Percentiles rank a stretch among this genome's conserved stretches.
phyloP scores from a whole-genome alignment of 2,113 vertebrate species.

The Rana temporaria region DNA sequence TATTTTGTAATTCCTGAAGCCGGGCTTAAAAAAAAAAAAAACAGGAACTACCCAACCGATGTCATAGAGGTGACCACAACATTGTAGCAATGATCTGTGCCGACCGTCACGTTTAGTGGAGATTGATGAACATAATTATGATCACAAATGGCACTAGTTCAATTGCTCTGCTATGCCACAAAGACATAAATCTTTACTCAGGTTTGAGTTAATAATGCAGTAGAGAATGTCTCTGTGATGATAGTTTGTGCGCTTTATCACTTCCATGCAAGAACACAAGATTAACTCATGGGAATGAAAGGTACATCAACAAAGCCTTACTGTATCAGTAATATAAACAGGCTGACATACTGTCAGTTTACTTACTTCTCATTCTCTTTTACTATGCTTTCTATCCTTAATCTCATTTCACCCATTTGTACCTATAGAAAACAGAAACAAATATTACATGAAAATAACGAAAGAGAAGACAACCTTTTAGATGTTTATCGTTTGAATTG shows the following conservation, averaged over 20 bases:
- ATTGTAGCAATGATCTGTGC: background rate
- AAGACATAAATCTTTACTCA: background rate
- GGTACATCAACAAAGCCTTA: background rate
- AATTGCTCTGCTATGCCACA: background rate
- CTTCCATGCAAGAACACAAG: background rate
- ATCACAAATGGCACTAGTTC: background rate
- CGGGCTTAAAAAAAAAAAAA: too few relatives aligned
- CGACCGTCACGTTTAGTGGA: background rate
- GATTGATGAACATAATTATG: slow-evolving; percentile 8
- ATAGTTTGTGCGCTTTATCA: background rate
- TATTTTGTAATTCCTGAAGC: too few relatives aligned
- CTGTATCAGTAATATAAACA: background rate
- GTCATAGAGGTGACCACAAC: background rate
- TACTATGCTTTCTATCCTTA: slow-evolving; percentile 83
- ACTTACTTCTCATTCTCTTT: slow-evolving; percentile 92
- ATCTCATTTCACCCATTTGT: slow-evolving; percentile 79
- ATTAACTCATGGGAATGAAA: background rate
- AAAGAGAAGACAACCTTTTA: too few relatives aligned
- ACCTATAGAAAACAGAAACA: slow-evolving; percentile 70
- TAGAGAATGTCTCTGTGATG: slow-evolving; percentile 11
- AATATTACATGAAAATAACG: background rate
- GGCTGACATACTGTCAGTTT: background rate
- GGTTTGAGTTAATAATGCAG: slow-evolving; percentile 6
- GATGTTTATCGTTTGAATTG: too few relatives aligned
- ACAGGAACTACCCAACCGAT: background rate